A percentile compares a stretch with the other conserved stretches of the same genome.
These are phyloP conservation scores for Sphaerophoria rueppellii DNA, from an alignment of 2,888 invertebrate species.

Conservation along the genomic window DNA sequence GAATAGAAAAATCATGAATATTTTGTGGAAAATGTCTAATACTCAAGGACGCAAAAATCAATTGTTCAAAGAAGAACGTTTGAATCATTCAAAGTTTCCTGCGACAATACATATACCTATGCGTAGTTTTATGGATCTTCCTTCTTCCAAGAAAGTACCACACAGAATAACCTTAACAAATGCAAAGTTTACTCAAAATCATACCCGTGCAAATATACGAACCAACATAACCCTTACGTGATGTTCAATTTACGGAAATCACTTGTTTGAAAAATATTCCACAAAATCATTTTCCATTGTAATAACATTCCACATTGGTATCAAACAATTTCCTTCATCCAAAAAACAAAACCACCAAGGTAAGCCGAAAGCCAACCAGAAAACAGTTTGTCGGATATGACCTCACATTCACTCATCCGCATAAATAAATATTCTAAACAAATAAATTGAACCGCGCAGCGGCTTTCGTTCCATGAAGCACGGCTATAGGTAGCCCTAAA, in stretches of 20 bases:
- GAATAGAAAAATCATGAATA: too few relatives aligned
- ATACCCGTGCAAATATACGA: slow-evolving; percentile 15
- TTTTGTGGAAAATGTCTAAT: too few relatives aligned
- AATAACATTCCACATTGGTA: background rate
- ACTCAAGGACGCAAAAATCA: too few relatives aligned
- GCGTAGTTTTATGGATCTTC: background rate
- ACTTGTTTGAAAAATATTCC: background rate
- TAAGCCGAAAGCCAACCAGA: background rate
- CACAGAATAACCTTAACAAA: background rate
- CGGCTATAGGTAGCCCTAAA: background rate
- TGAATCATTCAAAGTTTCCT: too few relatives aligned
- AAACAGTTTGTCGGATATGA: background rate
- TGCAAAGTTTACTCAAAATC: slow-evolving; percentile 26
- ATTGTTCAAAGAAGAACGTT: too few relatives aligned
- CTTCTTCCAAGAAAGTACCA: background rate
- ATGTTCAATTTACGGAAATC: slow-evolving; percentile 50
- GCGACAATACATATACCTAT: background rate
- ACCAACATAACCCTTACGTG: slow-evolving; percentile 59
- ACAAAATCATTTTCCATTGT: background rate
- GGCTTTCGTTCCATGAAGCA: slow-evolving; percentile 8
- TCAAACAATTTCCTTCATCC: background rate
- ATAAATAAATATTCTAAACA: slow-evolving; percentile 28
- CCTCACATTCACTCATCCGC: slow-evolving; percentile 19
- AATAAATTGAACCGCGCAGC: slow-evolving; percentile 22
- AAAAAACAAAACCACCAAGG: background rate